A percentile compares a stretch with the other conserved stretches of the same genome.
Conservation (phyloP, 1,140 invertebrate species). For the Trachelipus rathkii region DNA sequence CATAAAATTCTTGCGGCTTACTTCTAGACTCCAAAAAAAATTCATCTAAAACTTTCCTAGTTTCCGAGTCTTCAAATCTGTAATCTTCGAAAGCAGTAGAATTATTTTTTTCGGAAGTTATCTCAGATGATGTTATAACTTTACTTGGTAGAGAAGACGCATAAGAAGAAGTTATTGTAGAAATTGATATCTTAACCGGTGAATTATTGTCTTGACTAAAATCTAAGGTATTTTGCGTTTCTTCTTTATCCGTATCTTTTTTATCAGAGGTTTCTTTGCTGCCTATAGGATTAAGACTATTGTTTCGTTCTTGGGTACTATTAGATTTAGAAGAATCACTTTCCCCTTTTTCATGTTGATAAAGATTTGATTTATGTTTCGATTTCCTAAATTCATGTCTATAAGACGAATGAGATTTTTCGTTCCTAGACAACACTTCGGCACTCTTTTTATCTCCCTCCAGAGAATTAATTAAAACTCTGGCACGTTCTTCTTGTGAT, state of each 20-base stretch:
- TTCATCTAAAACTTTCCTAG: constrained; percentile 81
- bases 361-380: not conserved
- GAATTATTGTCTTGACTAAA: not conserved
- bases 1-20: constrained; percentile 56
- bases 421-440: constrained; percentile 28
- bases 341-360: not conserved
- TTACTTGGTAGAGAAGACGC: constrained; percentile 25
- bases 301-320: too few relatives aligned
- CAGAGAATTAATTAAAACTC: constrained; percentile 20
- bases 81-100: constrained; percentile 53
- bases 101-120: constrained; percentile 1
- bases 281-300: too few relatives aligned
- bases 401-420: constrained; percentile 26
- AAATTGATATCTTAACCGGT: constrained; percentile 40
- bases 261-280: not conserved
- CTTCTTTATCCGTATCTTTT: not conserved
- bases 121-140: constrained; percentile 16
- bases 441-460: constrained; percentile 14
- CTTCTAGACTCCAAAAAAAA: constrained; percentile 73
- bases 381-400: constrained; percentile 21
- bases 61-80: constrained; percentile 84
- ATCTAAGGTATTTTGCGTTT: not conserved
- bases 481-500: not conserved
- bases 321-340: not conserved
- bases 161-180: constrained; percentile 43